Conservation (phyloP, 2,888 invertebrate genomes). For the Hanleya hanleyi region DNA sequence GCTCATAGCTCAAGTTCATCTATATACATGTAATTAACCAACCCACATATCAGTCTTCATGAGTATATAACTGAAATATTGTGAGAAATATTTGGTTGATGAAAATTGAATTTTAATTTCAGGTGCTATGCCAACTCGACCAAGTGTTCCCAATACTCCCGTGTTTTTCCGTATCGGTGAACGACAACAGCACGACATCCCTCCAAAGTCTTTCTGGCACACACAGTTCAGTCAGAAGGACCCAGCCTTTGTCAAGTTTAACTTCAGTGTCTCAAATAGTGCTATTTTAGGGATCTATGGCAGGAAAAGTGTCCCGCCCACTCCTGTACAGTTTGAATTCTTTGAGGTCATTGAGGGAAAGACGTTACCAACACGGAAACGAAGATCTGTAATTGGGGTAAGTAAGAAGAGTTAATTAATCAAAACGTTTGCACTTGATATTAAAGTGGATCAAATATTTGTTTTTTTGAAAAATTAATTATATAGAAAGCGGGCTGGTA, state of each 20-base stretch:
- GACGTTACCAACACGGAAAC: constrained; percentile 7
- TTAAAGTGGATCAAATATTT: no score
- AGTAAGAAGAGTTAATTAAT: no score
- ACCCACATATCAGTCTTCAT: no score
- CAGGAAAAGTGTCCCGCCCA: constrained; percentile 92
- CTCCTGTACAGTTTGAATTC: constrained; percentile 97
- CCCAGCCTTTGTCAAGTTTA: constrained; percentile 94
- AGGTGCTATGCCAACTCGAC: not conserved
- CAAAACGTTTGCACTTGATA: no score
- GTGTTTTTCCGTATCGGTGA: constrained; percentile 88
- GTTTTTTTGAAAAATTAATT: no score
- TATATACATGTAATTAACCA: no score
- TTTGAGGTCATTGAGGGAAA: constrained; percentile 85
- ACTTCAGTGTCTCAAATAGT: constrained; percentile 80
- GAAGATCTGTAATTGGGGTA: not conserved
- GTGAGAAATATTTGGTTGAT: no score
- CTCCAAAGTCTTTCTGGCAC: constrained; percentile 97
- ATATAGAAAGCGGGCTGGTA: no score
- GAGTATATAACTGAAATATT: no score
- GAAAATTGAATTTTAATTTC: not conserved
- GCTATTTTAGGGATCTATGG: constrained; percentile 90
- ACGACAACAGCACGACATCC: constrained; percentile 90
- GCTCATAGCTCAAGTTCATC: no score
- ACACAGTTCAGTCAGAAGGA: constrained; percentile 97
- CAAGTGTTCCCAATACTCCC: not conserved